phyloP scores from a whole-genome alignment of 1,140 invertebrate species.

The Maniola jurtina region DNA sequence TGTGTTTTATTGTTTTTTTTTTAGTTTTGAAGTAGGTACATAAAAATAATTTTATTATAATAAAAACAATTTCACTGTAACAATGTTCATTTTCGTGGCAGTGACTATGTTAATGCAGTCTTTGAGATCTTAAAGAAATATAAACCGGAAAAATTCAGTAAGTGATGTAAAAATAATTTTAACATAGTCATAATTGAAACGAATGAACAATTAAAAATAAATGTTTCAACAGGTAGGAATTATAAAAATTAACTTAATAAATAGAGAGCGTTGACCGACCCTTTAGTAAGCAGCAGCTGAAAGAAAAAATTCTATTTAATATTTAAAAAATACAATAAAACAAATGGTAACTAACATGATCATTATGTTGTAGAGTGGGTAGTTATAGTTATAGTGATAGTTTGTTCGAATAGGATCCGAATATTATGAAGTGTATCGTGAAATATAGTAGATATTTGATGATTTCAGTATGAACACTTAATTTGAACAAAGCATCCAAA shows the following conservation, averaged over 20 bases:
- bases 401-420: no score
- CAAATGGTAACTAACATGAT: background rate
- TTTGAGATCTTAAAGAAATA: slow-evolving; percentile 63
- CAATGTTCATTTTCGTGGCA: slow-evolving; percentile 64
- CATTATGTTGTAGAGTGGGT: no score
- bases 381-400: no score
- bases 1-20: slow-evolving; percentile 67
- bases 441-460: no score
- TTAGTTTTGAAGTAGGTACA: slow-evolving; percentile 55
- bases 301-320: slow-evolving; percentile 45
- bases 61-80: slow-evolving; percentile 69
- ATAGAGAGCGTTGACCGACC: slow-evolving; percentile 48
- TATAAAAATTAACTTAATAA: slow-evolving; percentile 49
- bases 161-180: slow-evolving; percentile 33
- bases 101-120: slow-evolving; percentile 76
- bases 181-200: slow-evolving; percentile 69
- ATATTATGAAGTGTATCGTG: no score
- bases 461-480: no score
- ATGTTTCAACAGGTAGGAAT: slow-evolving; percentile 44
- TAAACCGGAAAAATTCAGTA: slow-evolving; percentile 23
- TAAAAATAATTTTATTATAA: slow-evolving; percentile 67
- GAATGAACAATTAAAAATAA: slow-evolving; percentile 50
- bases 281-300: slow-evolving; percentile 74
- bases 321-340: background rate
- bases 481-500: no score